These are phyloP conservation scores for Ostrea denselamellosa DNA, from an alignment of 1,140 invertebrate species.

Conservation along the genomic window DNA sequence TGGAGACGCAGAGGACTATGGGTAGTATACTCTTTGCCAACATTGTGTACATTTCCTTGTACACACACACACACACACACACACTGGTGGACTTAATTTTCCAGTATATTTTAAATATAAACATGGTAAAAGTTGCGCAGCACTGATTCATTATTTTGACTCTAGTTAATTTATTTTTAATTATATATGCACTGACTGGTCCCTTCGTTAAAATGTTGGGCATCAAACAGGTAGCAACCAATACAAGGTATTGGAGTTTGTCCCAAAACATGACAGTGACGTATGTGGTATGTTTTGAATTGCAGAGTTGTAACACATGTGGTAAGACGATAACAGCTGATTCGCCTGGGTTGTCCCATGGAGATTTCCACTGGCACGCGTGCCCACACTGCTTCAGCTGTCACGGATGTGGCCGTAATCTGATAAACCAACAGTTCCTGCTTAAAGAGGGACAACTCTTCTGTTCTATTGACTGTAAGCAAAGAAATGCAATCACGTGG, in stretches of 20 bases:
- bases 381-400: slow-evolving; percentile 97
- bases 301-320: slow-evolving; percentile 93
- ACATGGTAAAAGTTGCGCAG: too few relatives aligned
- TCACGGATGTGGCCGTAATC: slow-evolving; percentile 90
- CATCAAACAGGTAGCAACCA: neutral
- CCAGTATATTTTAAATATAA: too few relatives aligned
- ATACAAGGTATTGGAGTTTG: neutral
- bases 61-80: too few relatives aligned
- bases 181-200: too few relatives aligned
- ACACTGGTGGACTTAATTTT: too few relatives aligned
- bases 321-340: slow-evolving; percentile 96
- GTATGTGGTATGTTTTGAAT: neutral
- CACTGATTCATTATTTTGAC: too few relatives aligned
- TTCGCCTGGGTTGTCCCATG: slow-evolving; percentile 97
- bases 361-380: slow-evolving; percentile 98
- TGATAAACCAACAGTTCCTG: slow-evolving; percentile 94
- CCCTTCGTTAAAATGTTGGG: too few relatives aligned
- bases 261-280: neutral
- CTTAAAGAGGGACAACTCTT: slow-evolving; percentile 94
- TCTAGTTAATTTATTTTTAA: too few relatives aligned
- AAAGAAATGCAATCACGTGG: neutral
- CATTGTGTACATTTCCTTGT: too few relatives aligned
- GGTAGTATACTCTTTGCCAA: too few relatives aligned
- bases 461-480: slow-evolving; percentile 81
- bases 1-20: too few relatives aligned